Conservation (phyloP, 2,888 invertebrate species). For the Drosophila helvetica region DNA sequence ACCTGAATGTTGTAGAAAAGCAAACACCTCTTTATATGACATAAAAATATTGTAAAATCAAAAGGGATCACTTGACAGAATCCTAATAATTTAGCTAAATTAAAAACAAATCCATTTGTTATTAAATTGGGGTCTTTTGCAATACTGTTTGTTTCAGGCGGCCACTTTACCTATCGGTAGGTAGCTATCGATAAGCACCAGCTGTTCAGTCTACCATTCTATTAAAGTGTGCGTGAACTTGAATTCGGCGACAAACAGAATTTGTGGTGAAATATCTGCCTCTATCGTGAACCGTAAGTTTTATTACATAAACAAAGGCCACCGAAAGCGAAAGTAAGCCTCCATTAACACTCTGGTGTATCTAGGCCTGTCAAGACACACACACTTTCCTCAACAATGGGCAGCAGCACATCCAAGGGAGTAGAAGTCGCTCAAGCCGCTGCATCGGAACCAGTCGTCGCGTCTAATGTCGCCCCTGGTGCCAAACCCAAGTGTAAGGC, state of each 20-base stretch:
- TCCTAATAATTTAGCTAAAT: too few species aligned
- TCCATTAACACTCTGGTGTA: background rate
- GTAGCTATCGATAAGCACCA: too few species aligned
- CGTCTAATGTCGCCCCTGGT: conserved; percentile 72
- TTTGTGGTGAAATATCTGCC: conserved; percentile 44
- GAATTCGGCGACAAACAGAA: conserved; percentile 30
- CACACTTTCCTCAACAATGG: conserved; percentile 83
- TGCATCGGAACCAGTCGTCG: conserved; percentile 63
- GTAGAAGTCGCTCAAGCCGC: conserved; percentile 84
- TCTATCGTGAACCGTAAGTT: conserved; percentile 30
- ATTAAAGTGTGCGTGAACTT: conserved; percentile 28
- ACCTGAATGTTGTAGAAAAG: too few species aligned
- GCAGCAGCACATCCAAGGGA: conserved; percentile 85
- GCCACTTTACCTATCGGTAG: too few species aligned
- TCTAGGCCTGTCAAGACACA: background rate
- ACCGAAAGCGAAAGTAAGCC: conserved; percentile 4
- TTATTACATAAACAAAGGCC: conserved; percentile 69
- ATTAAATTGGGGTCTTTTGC: too few species aligned
- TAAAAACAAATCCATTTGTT: too few species aligned
- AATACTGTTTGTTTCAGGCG: too few species aligned
- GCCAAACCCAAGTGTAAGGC: conserved; percentile 93
- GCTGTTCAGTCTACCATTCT: too few species aligned
- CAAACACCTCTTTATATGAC: too few species aligned
- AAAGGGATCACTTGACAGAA: too few species aligned
- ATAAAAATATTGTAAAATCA: too few species aligned